Conservation (phyloP, 2,888 invertebrate genomes). For the Noctua janthe region DNA sequence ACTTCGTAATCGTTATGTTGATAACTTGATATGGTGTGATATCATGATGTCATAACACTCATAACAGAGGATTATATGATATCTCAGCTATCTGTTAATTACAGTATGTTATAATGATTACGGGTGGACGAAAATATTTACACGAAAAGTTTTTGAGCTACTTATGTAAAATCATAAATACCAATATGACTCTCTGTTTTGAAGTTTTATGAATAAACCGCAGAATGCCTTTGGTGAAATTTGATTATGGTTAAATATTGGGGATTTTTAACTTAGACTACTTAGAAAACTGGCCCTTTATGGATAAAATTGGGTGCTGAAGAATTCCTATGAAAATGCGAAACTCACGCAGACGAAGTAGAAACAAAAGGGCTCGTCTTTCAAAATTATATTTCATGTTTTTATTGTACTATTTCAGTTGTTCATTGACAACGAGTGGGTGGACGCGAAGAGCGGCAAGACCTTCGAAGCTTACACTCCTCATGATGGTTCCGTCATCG, state of each 20-base stretch:
- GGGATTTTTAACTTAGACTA: no score
- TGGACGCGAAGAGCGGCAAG: constrained; percentile 94
- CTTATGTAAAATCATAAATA: neutral
- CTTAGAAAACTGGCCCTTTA: no score
- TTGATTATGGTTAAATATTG: neutral
- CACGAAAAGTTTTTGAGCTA: neutral
- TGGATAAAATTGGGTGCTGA: neutral
- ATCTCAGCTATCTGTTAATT: neutral
- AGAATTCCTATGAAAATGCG: neutral
- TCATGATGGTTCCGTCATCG: constrained; percentile 93
- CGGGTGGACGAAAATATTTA: no score
- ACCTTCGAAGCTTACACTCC: constrained; percentile 95
- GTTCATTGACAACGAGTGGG: constrained; percentile 86
- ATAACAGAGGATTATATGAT: constrained; percentile 13
- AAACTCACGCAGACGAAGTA: neutral
- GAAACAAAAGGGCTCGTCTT: neutral
- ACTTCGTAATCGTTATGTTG: neutral
- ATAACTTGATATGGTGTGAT: neutral
- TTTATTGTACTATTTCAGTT: constrained; percentile 69
- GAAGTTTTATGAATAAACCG: neutral
- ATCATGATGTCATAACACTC: constrained; percentile 15
- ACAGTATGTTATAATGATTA: neutral
- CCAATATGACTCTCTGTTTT: neutral
- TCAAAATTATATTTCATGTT: neutral
- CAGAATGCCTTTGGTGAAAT: neutral